A percentile compares a stretch with the other conserved stretches of the same genome.
Conservation (phyloP, 2,888 invertebrate species). For the Dione juno region DNA sequence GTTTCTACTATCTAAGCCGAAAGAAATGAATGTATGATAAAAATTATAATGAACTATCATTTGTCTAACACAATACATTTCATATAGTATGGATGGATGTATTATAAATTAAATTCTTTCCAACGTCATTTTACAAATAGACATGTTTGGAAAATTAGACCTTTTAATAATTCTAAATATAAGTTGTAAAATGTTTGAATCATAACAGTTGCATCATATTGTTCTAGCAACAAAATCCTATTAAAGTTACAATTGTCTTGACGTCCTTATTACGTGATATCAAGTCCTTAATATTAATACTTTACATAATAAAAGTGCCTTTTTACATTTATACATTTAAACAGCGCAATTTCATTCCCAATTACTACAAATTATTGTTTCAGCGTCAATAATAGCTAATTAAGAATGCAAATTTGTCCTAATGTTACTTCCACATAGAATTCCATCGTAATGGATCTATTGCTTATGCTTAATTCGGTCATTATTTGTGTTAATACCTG, state of each 20-base stretch:
- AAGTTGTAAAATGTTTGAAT: too few species aligned
- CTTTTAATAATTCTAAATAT: too few species aligned
- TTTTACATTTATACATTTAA: not conserved
- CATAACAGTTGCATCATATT: too few species aligned
- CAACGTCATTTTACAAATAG: too few species aligned
- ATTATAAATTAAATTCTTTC: too few species aligned
- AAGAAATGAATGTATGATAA: too few species aligned
- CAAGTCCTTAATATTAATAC: not conserved
- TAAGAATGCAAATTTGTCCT: conserved; percentile 23
- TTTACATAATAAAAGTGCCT: not conserved
- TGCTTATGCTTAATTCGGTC: not conserved
- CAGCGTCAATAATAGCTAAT: conserved; percentile 16
- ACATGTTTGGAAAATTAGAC: too few species aligned
- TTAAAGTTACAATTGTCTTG: not conserved
- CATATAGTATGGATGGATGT: too few species aligned
- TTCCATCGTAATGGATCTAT: conserved; percentile 8
- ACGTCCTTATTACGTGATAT: not conserved
- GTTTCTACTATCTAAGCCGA: too few species aligned
- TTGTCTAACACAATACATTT: too few species aligned
- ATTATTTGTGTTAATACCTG: not conserved
- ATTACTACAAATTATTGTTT: not conserved
- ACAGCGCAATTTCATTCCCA: not conserved
- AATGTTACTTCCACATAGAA: not conserved
- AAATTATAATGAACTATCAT: too few species aligned
- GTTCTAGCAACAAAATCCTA: not conserved